phyloP scores from a whole-genome alignment of 2,888 invertebrate species.

The Mayetiola destructor region DNA sequence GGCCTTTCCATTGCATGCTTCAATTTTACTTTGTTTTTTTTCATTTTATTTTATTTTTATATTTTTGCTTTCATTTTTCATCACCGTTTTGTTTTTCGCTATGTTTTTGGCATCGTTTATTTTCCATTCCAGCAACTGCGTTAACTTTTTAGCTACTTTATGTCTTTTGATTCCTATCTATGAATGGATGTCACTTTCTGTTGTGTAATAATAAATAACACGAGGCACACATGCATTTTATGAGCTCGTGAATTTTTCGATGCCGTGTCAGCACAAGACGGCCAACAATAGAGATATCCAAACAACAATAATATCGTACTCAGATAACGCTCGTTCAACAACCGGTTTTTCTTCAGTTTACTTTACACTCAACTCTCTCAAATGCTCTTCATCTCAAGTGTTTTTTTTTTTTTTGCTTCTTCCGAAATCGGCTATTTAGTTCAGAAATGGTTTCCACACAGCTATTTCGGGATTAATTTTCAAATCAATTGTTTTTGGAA shows the following conservation, averaged over 20 bases:
- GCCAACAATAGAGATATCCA: too few relatives aligned
- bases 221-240: background rate
- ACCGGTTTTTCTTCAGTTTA: too few relatives aligned
- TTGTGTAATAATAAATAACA: constrained; percentile 4
- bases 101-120: background rate
- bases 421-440: too few relatives aligned
- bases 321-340: too few relatives aligned
- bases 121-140: constrained; percentile 3
- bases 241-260: background rate
- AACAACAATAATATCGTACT: too few relatives aligned
- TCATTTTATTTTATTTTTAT: background rate
- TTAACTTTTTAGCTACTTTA: background rate
- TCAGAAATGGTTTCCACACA: too few relatives aligned
- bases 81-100: background rate
- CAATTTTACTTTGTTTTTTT: background rate
- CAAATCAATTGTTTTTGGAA: too few relatives aligned
- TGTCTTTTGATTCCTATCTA: background rate
- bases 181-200: constrained; percentile 7
- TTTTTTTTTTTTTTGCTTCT: too few relatives aligned
- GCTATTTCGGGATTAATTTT: too few relatives aligned
- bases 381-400: too few relatives aligned
- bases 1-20: too few relatives aligned
- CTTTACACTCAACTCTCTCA: too few relatives aligned
- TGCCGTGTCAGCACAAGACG: background rate
- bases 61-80: background rate